These are phyloP conservation scores for Penaeus indicus DNA, from an alignment of 1,140 invertebrate species.

Conservation along the genomic window DNA sequence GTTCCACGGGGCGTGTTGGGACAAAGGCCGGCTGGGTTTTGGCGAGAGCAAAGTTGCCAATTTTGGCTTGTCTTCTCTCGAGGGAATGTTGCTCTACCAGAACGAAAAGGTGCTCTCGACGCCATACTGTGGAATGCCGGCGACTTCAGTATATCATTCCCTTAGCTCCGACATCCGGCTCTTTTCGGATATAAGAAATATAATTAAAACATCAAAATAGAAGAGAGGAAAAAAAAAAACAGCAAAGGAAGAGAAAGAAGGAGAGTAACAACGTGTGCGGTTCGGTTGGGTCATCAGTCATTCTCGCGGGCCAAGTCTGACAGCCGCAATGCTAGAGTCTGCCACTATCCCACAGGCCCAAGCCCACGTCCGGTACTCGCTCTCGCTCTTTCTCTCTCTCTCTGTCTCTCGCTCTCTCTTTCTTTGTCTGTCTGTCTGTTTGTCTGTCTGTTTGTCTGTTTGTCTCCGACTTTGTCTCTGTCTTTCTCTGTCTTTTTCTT, in stretches of 20 bases:
- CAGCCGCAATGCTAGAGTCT: slow-evolving; percentile 54
- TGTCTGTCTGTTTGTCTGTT: background rate
- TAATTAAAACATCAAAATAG: background rate
- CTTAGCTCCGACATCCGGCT: no score
- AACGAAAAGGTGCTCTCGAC: no score
- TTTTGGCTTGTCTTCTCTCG: slow-evolving; percentile 38
- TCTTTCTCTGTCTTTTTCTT: no score
- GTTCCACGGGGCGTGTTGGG: slow-evolving; percentile 29
- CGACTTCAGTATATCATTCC: background rate
- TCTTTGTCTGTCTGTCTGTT: slow-evolving; percentile 28
- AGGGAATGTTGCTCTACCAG: background rate
- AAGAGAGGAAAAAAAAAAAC: slow-evolving; percentile 11
- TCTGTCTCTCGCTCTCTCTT: slow-evolving; percentile 11
- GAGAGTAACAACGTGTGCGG: background rate
- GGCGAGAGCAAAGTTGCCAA: slow-evolving; percentile 44
- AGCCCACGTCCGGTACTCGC: background rate
- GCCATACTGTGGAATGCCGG: background rate
- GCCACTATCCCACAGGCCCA: slow-evolving; percentile 30
- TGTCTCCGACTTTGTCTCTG: no score
- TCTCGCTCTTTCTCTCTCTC: slow-evolving; percentile 35
- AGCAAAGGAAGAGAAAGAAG: slow-evolving; percentile 26
- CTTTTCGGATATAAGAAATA: background rate
- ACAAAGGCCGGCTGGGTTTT: slow-evolving; percentile 47
- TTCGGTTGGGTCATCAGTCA: slow-evolving; percentile 49
- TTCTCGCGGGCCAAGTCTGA: slow-evolving; percentile 51